Conservation (phyloP, 2,888 invertebrate genomes). For the Aricia artaxerxes region DNA sequence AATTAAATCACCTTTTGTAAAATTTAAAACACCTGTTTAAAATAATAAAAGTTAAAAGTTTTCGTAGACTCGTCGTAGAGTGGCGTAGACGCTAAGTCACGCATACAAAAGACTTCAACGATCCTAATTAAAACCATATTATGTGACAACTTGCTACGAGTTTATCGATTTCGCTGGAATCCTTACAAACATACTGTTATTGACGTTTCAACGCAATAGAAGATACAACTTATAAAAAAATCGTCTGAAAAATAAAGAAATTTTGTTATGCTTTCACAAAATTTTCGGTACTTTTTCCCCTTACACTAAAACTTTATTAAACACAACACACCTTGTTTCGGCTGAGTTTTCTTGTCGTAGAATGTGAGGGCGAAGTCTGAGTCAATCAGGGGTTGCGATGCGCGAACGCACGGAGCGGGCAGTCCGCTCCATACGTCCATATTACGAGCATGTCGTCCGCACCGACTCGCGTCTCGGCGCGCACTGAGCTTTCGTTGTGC, state of each 20-base stretch:
- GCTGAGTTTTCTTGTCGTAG: conserved; percentile 83
- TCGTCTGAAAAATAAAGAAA: neutral
- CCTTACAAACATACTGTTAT: neutral
- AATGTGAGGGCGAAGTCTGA: conserved; percentile 90
- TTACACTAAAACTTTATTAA: neutral
- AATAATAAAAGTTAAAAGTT: neutral
- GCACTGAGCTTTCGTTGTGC: conserved; percentile 59
- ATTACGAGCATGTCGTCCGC: conserved; percentile 68
- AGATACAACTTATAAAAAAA: neutral
- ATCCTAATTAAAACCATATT: neutral
- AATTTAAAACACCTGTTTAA: too few species aligned
- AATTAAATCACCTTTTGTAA: too few species aligned
- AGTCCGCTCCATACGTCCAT: conserved; percentile 89
- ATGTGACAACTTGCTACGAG: neutral
- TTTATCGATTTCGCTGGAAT: neutral
- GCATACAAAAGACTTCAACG: conserved; percentile 30
- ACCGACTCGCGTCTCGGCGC: conserved; percentile 68
- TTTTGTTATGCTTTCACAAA: neutral
- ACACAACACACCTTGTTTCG: conserved; percentile 60
- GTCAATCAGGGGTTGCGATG: conserved; percentile 83
- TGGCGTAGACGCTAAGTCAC: neutral
- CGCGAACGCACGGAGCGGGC: conserved; percentile 82
- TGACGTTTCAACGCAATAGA: neutral
- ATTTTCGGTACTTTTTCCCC: too few species aligned
- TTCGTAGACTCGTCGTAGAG: neutral